Evolutionary conservation across 2,797 vertebrate species (phyloP), one percentile per base, ranked within the genome.

Genomic region (Bradypus variegatus): DNA sequence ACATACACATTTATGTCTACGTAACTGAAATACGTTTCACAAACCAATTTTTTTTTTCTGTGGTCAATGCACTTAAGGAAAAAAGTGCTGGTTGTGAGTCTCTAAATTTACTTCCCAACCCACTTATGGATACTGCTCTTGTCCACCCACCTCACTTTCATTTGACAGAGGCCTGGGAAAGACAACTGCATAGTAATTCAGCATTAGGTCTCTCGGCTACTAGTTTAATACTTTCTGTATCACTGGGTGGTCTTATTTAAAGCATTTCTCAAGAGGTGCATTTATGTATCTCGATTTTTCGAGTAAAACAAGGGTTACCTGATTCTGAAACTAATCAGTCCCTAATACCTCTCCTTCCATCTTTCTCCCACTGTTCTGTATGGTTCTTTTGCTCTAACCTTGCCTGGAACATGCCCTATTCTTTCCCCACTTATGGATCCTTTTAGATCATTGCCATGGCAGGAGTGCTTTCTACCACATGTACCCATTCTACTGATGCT

Each of bases 171-270:
- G 64, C 50, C 53, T 9, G 21, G 33, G 14, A 72, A 36, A 18
- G 62, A n/a, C 27, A 5, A 8, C n/a, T 25, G 50, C 55, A 1
- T 1, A 0, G 65, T 21, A n/a, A 15, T 6, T 53, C 12, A 2
- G 36, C n/a, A 3, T 8, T 8, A 5, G 27, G 27, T 76, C 76
- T 72, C 27, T n/a, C 36, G 70, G 27, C 79, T 62, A 2, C 18
- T 8, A 29, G 19, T 69, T 67, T 25, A 50, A 62, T 23, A 81
- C 36, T 53, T 19, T 29, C 27, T 10, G 23, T 18, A 2, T 0
- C 5, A 33, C 50, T 15, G 0, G 13, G 11, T 25, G 6, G n/a
- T 72, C 65, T 16, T 7, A 1, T 16, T 18, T 48, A 2, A 55
- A 60, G 36, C 36, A 19, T 70, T 69, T 75, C 86, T 90, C 84